Conservation (phyloP, 2,113 vertebrate species). For the Nipponia nippon region DNA sequence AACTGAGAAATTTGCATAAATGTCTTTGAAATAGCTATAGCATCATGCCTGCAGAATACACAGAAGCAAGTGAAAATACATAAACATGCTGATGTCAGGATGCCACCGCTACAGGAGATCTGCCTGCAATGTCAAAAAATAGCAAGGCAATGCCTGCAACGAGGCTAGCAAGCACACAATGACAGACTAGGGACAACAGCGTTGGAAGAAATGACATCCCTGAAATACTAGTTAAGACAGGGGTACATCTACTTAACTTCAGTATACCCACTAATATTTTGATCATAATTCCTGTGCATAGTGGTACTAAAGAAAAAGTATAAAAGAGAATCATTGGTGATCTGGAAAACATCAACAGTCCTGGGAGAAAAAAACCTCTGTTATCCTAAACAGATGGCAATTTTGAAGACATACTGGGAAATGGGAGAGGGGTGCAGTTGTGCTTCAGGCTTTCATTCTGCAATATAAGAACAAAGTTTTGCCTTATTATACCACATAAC, state of each 20-base stretch:
- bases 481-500: background rate
- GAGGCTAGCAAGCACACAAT: background rate
- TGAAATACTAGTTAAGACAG: background rate
- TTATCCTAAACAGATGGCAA: constrained; percentile 16
- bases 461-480: background rate
- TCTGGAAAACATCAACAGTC: constrained; percentile 1
- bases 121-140: background rate
- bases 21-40: background rate
- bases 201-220: background rate
- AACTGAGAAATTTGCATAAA: background rate
- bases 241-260: background rate
- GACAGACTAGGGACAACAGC: background rate
- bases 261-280: background rate
- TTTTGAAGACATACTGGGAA: background rate
- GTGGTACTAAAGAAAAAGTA: background rate
- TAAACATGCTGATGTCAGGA: background rate
- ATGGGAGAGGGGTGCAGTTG: background rate
- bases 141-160: background rate
- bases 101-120: background rate
- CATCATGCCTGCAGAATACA: background rate
- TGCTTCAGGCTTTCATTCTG: background rate
- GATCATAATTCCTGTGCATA: background rate
- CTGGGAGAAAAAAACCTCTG: background rate
- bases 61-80: background rate
- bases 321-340: background rate